Conservation (phyloP, 2,888 invertebrate species). For the Lepidocyrtoides sp. region DNA sequence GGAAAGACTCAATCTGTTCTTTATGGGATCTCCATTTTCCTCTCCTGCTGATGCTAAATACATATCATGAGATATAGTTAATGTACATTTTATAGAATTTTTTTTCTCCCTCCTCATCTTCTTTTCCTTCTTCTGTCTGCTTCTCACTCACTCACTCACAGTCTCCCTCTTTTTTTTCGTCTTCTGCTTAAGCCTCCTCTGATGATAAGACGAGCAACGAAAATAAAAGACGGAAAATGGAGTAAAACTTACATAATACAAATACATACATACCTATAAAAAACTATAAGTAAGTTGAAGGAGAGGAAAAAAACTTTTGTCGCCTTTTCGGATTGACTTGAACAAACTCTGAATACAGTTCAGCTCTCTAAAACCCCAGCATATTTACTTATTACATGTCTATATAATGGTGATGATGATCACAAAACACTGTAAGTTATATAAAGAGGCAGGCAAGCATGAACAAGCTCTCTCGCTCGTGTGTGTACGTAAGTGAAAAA, state of each 20-base stretch:
- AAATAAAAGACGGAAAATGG: constrained; percentile 49
- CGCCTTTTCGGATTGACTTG: constrained; percentile 79
- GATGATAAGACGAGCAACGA: constrained; percentile 67
- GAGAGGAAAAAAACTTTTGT: constrained; percentile 74
- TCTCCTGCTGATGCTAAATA: constrained; percentile 16
- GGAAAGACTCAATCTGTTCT: constrained; percentile 81
- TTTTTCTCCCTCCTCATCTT: constrained; percentile 30
- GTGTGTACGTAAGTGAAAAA: constrained; percentile 76
- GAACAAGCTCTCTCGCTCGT: constrained; percentile 44
- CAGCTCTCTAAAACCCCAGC: constrained; percentile 53
- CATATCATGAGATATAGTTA: constrained; percentile 27
- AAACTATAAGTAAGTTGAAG: not conserved
- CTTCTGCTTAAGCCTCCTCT: too few species aligned
- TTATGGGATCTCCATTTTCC: constrained; percentile 75
- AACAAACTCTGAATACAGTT: constrained; percentile 72
- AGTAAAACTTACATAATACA: constrained; percentile 13
- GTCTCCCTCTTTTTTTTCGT: constrained; percentile 4
- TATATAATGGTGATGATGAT: not conserved
- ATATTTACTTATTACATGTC: constrained; percentile 46
- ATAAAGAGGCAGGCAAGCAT: constrained; percentile 11
- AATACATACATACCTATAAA: not conserved
- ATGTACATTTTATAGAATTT: constrained; percentile 9
- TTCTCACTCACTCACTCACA: constrained; percentile 40
- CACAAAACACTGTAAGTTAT: not conserved
- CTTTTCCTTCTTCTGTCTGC: constrained; percentile 16